Evolutionary conservation across 2,797 vertebrate genomes (phyloP).

Genomic region (Parotocinclus haroldoi): DNA sequence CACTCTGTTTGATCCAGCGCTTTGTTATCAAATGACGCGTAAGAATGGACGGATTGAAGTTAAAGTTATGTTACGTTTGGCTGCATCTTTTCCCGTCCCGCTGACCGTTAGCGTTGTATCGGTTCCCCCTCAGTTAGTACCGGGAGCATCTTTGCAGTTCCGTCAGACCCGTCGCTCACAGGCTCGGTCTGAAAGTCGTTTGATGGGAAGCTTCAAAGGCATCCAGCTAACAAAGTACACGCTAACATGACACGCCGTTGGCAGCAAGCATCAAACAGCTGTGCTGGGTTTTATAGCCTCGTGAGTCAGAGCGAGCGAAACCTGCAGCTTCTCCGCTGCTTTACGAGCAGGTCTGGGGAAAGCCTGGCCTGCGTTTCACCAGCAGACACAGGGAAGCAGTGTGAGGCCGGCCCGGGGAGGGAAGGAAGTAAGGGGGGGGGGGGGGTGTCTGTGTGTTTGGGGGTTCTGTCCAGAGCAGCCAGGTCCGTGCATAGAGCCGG

Average conservation of each 20-base stretch:
- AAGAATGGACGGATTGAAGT: too few species aligned
- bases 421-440: background rate
- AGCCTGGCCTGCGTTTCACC: slow-evolving; percentile 29
- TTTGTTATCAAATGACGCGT: too few species aligned
- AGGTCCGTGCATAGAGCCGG: slow-evolving; percentile 27
- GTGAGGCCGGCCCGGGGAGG: background rate
- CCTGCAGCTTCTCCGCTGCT: slow-evolving; percentile 16
- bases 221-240: slow-evolving; percentile 3
- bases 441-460: background rate
- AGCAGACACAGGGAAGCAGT: slow-evolving; percentile 42
- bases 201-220: slow-evolving; percentile 27
- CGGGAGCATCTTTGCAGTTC: background rate
- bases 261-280: slow-evolving; percentile 18
- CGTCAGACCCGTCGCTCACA: background rate
- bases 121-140: background rate
- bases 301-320: slow-evolving; percentile 30
- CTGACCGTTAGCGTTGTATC: too few species aligned
- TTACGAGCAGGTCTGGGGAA: slow-evolving; percentile 32
- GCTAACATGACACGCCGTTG: slow-evolving; percentile 11
- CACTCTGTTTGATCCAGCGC: too few species aligned
- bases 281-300: slow-evolving; percentile 13
- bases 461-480: background rate
- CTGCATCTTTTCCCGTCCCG: too few species aligned
- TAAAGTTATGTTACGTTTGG: too few species aligned
- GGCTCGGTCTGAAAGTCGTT: background rate